Conservation (phyloP, 2,797 vertebrate genomes). For the Halcyon chelicuti region DNA sequence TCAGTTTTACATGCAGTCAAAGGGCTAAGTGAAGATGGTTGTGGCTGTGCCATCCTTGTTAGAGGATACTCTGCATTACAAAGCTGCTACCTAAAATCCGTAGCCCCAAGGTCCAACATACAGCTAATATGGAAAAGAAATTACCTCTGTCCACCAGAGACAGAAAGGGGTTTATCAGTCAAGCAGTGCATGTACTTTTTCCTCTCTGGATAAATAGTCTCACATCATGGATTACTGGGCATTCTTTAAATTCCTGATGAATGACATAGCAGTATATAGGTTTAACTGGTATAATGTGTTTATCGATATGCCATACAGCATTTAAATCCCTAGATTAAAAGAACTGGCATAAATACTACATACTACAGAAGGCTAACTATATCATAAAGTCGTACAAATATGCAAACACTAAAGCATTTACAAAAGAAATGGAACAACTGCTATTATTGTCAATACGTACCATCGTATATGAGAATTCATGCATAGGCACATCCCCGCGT, state of each 20-base stretch:
- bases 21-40: background rate
- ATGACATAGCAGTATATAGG: background rate
- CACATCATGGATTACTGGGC: background rate
- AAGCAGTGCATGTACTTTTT: background rate
- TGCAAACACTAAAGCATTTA: background rate
- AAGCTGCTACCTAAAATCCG: background rate
- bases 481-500: background rate
- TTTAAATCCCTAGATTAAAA: background rate
- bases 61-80: background rate
- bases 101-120: background rate
- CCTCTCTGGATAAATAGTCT: background rate
- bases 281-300: background rate
- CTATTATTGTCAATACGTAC: background rate
- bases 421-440: background rate
- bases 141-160: background rate
- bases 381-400: background rate
- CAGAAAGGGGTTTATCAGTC: background rate
- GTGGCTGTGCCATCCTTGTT: background rate
- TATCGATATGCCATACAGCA: background rate
- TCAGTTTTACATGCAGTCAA: background rate
- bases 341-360: background rate
- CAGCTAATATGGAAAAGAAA: background rate
- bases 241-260: background rate
- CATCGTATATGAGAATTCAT: background rate
- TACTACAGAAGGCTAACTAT: background rate